phyloP scores from a whole-genome alignment of 2,888 invertebrate species.

The Nomada flava region DNA sequence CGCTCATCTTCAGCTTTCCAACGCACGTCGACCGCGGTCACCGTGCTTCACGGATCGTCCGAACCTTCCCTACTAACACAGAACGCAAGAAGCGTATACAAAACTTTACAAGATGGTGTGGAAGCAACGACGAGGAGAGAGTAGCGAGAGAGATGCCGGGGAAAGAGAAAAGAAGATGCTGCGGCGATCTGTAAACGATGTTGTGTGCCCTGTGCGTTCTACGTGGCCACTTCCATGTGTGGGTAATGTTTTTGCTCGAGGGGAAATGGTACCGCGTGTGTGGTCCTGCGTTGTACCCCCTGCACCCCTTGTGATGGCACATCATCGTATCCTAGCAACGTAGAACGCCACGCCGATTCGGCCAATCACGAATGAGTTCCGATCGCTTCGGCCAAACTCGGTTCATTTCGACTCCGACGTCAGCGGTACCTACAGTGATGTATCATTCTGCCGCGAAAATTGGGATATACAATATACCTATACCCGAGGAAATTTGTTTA shows the following conservation, averaged over 20 bases:
- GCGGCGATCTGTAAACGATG: constrained; percentile 50
- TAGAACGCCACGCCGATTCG: constrained; percentile 75
- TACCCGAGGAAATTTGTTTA: background rate
- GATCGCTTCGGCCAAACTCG: constrained; percentile 72
- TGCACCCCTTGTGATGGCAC: constrained; percentile 65
- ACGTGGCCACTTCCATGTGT: constrained; percentile 68
- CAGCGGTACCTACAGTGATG: constrained; percentile 75
- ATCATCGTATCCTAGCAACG: constrained; percentile 82
- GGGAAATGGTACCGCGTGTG: constrained; percentile 83
- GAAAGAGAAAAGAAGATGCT: constrained; percentile 44
- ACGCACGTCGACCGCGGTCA: constrained; percentile 42
- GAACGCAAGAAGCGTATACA: constrained; percentile 30
- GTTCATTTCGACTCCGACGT: constrained; percentile 76
- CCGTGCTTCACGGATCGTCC: constrained; percentile 32
- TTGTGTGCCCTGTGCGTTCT: constrained; percentile 63
- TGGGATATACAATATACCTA: constrained; percentile 4
- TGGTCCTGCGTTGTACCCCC: constrained; percentile 77
- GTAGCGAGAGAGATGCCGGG: constrained; percentile 18
- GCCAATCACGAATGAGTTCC: constrained; percentile 63
- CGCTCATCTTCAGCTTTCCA: constrained; percentile 40
- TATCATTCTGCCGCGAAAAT: constrained; percentile 49
- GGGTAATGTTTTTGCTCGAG: constrained; percentile 82
- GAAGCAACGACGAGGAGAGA: constrained; percentile 49
- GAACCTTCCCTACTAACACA: constrained; percentile 33
- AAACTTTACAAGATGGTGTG: constrained; percentile 40